Evolutionary conservation across 2,888 invertebrate genomes (phyloP).

Genomic region (Elegia similella): DNA sequence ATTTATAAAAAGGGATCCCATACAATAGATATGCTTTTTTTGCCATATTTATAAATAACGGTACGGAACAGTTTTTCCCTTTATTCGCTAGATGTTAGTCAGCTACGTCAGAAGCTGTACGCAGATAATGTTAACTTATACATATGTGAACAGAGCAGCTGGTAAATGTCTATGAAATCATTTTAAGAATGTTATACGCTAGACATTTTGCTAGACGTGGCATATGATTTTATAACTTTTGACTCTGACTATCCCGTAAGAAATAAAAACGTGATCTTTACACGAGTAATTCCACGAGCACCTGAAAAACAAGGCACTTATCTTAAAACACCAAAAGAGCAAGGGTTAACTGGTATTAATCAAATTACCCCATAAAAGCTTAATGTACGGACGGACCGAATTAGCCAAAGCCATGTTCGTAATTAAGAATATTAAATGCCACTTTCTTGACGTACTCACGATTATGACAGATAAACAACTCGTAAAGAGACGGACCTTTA

Average conservation of each 20-base stretch:
- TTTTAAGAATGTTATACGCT: not conserved
- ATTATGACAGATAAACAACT: not conserved
- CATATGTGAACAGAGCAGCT: no score
- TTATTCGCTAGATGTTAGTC: no score
- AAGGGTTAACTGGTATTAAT: slow-evolving; percentile 1
- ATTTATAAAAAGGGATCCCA: no score
- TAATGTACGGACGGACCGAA: not conserved
- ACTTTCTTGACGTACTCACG: not conserved
- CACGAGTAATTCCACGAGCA: not conserved
- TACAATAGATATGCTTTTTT: no score
- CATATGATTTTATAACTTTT: not conserved
- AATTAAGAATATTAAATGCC: slow-evolving; percentile 3
- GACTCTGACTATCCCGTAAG: not conserved
- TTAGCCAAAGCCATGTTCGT: slow-evolving; percentile 9
- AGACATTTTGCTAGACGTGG: not conserved
- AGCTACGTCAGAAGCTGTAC: no score
- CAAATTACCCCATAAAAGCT: slow-evolving; percentile 11
- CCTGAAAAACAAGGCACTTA: no score
- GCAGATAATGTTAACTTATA: no score
- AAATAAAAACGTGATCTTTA: not conserved
- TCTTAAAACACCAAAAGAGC: not conserved
- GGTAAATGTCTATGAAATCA: not conserved
- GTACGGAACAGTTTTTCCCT: no score
- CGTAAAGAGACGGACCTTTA: not conserved
- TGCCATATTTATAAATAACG: no score